Percentiles rank a stretch among this genome's conserved stretches.
Evolutionary conservation across 2,888 invertebrate genomes (phyloP).

Genomic region (Brachyptera putata): DNA sequence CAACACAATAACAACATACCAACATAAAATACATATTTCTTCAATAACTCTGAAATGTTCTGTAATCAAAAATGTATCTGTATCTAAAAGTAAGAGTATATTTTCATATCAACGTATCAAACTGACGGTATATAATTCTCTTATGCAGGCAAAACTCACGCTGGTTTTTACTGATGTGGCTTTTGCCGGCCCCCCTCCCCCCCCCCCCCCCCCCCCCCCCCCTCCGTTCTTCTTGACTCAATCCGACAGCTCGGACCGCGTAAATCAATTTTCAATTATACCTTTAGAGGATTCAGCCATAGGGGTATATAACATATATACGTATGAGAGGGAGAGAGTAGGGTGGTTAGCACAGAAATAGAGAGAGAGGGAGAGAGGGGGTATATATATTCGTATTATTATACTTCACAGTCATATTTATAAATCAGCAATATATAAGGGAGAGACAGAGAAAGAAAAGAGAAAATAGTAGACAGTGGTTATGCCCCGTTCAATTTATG

Average conservation of each 20-base stretch:
- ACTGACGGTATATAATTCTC: too few relatives aligned
- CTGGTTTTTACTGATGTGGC: slow-evolving; percentile 25
- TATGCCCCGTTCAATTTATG: slow-evolving; percentile 37
- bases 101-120: too few relatives aligned
- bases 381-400: slow-evolving; percentile 37
- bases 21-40: too few relatives aligned
- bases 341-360: too few relatives aligned
- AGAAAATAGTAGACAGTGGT: slow-evolving; percentile 30
- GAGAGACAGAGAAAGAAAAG: slow-evolving; percentile 29
- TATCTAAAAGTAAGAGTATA: too few relatives aligned
- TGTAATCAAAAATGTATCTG: too few relatives aligned
- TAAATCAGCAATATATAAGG: slow-evolving; percentile 48
- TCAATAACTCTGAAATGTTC: too few relatives aligned
- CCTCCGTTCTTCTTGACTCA: slow-evolving; percentile 42
- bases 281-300: slow-evolving; percentile 39
- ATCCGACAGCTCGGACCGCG: slow-evolving; percentile 46
- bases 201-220: too few relatives aligned
- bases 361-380: slow-evolving; percentile 24
- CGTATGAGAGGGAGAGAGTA: too few relatives aligned
- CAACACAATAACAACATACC: too few relatives aligned
- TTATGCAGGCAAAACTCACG: too few relatives aligned
- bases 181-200: slow-evolving; percentile 34
- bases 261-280: slow-evolving; percentile 52
- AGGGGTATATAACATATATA: slow-evolving; percentile 29
- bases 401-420: slow-evolving; percentile 50